Evolutionary conservation across 2,888 invertebrate species (phyloP).

Genomic region (Harmothoe impar): DNA sequence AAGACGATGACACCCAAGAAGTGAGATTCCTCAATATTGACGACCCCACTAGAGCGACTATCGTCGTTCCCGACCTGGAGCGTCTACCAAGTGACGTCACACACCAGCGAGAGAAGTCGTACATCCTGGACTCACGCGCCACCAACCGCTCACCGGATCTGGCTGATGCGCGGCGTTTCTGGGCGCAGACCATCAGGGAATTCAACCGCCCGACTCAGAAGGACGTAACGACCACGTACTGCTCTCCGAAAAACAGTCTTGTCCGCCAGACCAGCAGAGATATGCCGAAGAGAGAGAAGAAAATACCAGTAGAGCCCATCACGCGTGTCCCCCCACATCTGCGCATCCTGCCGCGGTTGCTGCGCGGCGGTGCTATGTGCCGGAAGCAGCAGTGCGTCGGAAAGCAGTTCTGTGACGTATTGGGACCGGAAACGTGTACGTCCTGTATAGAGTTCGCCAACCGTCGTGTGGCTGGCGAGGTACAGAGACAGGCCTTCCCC

Average conservation of each 20-base stretch:
- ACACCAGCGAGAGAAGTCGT: not conserved
- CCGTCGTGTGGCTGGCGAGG: conserved; percentile 19
- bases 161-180: conserved; percentile 5
- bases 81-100: not conserved
- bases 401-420: conserved; percentile 60
- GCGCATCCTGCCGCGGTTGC: not conserved
- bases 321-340: not conserved
- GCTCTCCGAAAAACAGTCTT: not conserved
- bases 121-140: conserved; percentile 17
- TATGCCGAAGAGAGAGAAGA: not conserved
- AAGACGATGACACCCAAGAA: not conserved
- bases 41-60: not conserved
- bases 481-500: conserved; percentile 43
- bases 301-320: not conserved
- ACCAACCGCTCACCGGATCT: conserved; percentile 24
- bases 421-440: conserved; percentile 46
- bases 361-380: conserved; percentile 4
- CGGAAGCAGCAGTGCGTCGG: not conserved
- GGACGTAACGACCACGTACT: not conserved
- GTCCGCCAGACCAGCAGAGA: not conserved
- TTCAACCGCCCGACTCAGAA: conserved; percentile 27
- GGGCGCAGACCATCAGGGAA: conserved; percentile 36
- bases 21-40: not conserved
- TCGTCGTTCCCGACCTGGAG: not conserved
- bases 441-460: conserved; percentile 49